Base-by-base conservation (phyloP, 2,797 vertebrate species). In the Micropoecilia bifurca region DNA sequence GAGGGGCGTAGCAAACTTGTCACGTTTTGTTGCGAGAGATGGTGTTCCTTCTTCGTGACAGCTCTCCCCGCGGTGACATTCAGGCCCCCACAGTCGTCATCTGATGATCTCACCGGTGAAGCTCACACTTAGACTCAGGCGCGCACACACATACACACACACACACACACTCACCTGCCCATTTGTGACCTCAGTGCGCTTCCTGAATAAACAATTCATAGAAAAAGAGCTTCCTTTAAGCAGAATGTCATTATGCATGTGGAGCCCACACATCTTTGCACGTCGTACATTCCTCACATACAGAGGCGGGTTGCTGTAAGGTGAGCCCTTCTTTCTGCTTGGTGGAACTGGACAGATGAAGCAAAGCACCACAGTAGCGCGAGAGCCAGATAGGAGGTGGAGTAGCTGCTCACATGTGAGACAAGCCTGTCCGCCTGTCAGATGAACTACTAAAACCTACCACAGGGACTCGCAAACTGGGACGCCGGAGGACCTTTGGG, bases 391-490 rank as follows among this genome's bases (percentile, higher is more conserved):
- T 63, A 63, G 59, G 87, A 91, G 91, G 92, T 88, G 87, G 92
- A 91, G 86, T 22, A 84, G 83, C 88, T 92, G 82, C 88, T 80
- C 61, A 83, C 85, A 85, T 61, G 72, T 9, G 12, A 89, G 85
- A 82, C 74, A 0, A 85, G 89, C 55, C 85, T 92, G 91, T 93
- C 90, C 85, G 89, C 50, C 84, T 92, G 91, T 93, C 90, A 93
- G 85, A 89, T 76, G 85, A 88, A 84, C 86, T 85, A 61, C 84
- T 85, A 77, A 92, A 91, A 89, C 83, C 84, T 89, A 93, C 90
- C 88, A 80, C 85, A 76, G 87, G 91, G 91, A 90, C 87, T 79
- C 63, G 78, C 92, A 93, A 95, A 94, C 89, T 95, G 92, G 95
- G 95, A 95, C 94, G 93, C 78, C 50, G 43, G 59, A 89, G 82